Evolutionary conservation across 2,888 invertebrate genomes (phyloP).

Genomic region (Smittia sp.): DNA sequence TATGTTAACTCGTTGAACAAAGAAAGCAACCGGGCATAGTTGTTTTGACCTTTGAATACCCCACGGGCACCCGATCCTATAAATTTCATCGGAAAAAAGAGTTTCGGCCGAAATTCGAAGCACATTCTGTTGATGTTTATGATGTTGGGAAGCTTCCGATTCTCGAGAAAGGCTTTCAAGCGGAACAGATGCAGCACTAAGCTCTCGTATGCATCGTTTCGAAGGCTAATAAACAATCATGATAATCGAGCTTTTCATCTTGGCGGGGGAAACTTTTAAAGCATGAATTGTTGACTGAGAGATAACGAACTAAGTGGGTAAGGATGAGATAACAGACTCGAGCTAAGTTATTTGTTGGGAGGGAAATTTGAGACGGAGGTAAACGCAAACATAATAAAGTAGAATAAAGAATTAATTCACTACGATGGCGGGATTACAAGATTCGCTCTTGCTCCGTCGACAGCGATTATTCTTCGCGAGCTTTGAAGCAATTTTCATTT

Average conservation of each 20-base stretch:
- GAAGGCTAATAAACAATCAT: background rate
- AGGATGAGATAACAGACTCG: background rate
- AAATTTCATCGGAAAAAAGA: background rate
- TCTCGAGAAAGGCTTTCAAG: background rate
- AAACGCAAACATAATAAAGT: background rate
- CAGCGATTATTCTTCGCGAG: no score
- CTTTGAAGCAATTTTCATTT: no score
- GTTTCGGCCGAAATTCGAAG: background rate
- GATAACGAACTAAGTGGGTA: background rate
- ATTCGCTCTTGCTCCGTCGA: no score
- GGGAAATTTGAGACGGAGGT: background rate
- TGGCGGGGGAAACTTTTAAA: background rate
- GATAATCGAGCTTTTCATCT: background rate
- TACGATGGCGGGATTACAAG: no score
- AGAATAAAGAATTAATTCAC: slow-evolving; percentile 3
- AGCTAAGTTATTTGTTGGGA: background rate
- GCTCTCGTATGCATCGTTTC: background rate
- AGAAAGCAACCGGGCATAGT: background rate
- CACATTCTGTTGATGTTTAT: slow-evolving; percentile 7
- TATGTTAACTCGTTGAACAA: slow-evolving; percentile 38
- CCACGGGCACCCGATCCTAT: background rate
- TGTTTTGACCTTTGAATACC: slow-evolving; percentile 34
- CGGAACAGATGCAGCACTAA: background rate
- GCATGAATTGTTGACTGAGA: background rate
- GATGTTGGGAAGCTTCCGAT: background rate